Base-by-base conservation (phyloP, 2,797 vertebrate species). In the Paratrypauchen microcephalus region DNA sequence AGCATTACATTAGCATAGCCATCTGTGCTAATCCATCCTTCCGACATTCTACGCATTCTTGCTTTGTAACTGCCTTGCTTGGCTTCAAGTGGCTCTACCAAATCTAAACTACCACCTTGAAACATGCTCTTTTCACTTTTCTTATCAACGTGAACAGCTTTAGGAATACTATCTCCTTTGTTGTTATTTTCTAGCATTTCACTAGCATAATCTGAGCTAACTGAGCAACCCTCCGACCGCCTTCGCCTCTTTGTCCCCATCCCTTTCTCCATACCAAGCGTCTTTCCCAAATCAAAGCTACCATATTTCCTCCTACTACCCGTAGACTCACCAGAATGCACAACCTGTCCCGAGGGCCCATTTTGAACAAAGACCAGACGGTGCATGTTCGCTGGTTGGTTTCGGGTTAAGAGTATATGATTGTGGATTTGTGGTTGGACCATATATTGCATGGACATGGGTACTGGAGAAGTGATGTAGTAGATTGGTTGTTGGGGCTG, bases 381-480 rank as follows among this genome's bases (percentile, higher is more conserved):
- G 72, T 92, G 91, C 60, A 88, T 54, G 71, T 89, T 79, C 0
- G 93, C 92, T n/a, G 79, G 21, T 2, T 84, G 92, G 36, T 94
- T 80, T 59, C 91, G 94, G 0, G 95, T 87, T 68, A 97, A 82
- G 2, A 96, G 69, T 56, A 97, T 1, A 0, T 95, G 94, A 82
- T 93, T 95, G 16, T 94, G 94, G 69, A 94, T 78, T 60, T 93
- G 89, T 0, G 94, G 93, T 61, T 95, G 94, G 66, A 94, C 75
- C 65, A 94, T 74, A 65, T 92, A 83, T 1, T 87, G 89, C 73
- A 87, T 67, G 0, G 87, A 81, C 74, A 89, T 87, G 41, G 91
- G 0, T 11, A 91, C 0, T 16, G 93, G 80, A 4, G 88, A 76
- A 0, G 87, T 69, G 69, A 92, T 84, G 63, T 92, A 95, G 71